Conservation (phyloP, 2,113 vertebrate genomes). For the Zapornia atra region DNA sequence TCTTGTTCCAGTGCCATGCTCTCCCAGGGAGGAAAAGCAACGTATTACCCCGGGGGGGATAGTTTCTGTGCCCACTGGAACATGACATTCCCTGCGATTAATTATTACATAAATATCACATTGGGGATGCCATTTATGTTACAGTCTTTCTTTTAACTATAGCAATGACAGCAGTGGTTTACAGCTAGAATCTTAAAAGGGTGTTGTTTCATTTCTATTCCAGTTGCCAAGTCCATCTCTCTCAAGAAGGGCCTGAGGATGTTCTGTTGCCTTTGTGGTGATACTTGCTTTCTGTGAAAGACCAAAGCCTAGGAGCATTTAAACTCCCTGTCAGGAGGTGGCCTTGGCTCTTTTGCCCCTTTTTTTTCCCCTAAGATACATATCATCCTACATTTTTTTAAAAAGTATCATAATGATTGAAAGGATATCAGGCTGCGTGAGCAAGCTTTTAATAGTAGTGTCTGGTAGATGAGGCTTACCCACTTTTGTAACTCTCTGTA, state of each 20-base stretch:
- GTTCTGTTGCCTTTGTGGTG: neutral
- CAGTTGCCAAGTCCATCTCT: neutral
- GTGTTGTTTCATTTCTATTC: neutral
- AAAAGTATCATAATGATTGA: neutral
- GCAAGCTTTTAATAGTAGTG: neutral
- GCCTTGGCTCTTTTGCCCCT: neutral
- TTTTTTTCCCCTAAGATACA: neutral
- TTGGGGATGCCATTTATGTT: neutral
- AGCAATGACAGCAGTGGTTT: neutral
- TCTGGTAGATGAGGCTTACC: neutral
- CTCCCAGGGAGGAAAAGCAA: accelerated
- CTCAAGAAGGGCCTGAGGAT: neutral
- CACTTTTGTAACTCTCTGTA: neutral
- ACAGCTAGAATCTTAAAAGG: neutral
- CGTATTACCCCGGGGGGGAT: accelerated
- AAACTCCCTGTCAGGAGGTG: neutral
- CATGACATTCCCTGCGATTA: neutral
- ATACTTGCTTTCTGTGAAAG: accelerated
- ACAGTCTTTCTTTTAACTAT: neutral
- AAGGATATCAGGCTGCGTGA: accelerated
- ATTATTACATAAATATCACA: neutral
- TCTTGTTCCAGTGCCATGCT: neutral
- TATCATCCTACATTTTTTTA: neutral
- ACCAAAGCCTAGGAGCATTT: neutral
- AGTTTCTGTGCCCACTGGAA: neutral